Base-by-base conservation (phyloP, 2,797 vertebrate species). In the Clamator glandarius region DNA sequence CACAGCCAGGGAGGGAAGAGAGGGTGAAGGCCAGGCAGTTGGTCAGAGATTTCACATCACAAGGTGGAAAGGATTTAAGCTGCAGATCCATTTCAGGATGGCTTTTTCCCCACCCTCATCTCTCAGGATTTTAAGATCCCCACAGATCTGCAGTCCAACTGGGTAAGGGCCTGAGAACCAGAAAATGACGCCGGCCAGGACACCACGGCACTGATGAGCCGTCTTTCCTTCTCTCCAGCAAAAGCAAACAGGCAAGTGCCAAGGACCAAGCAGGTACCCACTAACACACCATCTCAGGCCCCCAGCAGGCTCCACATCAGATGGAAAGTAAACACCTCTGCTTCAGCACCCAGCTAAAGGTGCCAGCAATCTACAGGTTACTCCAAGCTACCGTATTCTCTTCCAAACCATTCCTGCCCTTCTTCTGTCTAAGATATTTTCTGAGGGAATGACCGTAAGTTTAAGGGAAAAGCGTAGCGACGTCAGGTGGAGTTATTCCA, bases 41-140 rank as follows among this genome's bases (percentile, higher is more conserved):
- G 39, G 66, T 63, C 59, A 59, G 67, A 76, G 46, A 23, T 66
- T 89, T 91, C 78, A 58, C 29, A 57, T 55, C 29, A 46, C 4
- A 23, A 90, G 18, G 62, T 18, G 13, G 54, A 61, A 89, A 84
- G 46, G 42, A 90, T 62, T 83, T 46, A 69, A 87, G 80, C n/a
- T 80, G 68, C 51, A 85, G 63, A 69, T 21, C n/a, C 19, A 13
- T 39, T 50, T 88, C 23, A 41, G 81, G 36, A 81, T 83, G 84
- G 70, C 69, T 41, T 44, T 10, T 13, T 17, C 12, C 6, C 5
- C 4, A n/a, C n/a, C n/a, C n/a, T n/a, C n/a, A n/a, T n/a, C 19
- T 48, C 42, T 69, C 2, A 18, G 54, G 62, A 78, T 72, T 86
- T 61, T 2, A 5, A 80, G 54, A 72, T 81, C 21, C 36, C 35